Base-by-base conservation (phyloP, 2,888 invertebrate genomes). In the Calameuta pallipes region DNA sequence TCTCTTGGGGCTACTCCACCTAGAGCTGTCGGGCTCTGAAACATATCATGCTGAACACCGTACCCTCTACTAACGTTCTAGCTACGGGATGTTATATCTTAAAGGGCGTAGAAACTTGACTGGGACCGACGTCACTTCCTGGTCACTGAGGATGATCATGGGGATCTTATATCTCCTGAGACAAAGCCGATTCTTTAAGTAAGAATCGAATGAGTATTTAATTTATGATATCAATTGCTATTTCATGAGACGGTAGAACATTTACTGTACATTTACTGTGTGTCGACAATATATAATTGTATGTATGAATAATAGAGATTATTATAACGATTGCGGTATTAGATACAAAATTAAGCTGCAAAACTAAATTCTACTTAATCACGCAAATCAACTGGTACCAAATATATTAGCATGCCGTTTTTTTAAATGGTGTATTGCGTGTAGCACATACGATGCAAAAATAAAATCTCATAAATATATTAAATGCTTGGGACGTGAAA, bases 1-100 rank as follows among this genome's bases (percentile, higher is more conserved):
- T 91, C 91, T 89, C 91, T 90, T 84, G 90, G 89, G 84, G 87
- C 89, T 80, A 88, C 87, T 87, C 90, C 90, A 85, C 89, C 89
- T 87, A 88, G 92, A 91, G 93, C 92, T 90, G 93, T 92, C 87
- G 93, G 93, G 92, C 93, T 94, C 92, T 93, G 93, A 93, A 93
- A 92, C 91, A 92, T 87, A 91, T 89, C 90, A 89, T 91, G 91
- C 91, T 91, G 85, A 89, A 86, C 85, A 85, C 83, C 85, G 84
- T 85, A 80, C 82, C 86, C 85, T 83, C 83, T 82, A 81, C 84
- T 84, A 82, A 86, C 81, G 80, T 81, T 84, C 84, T 77, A 56
- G 23, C 56, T 56, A 56, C 56, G 6, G 56, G 56, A 56, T 56
- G 9, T 56, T 56, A 56, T 56, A 56, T 56, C 23, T 2, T 56